A percentile compares a stretch with the other conserved stretches of the same genome.
Evolutionary conservation across 1,140 invertebrate species (phyloP).

Genomic region (Panagrolaimus sp.): DNA sequence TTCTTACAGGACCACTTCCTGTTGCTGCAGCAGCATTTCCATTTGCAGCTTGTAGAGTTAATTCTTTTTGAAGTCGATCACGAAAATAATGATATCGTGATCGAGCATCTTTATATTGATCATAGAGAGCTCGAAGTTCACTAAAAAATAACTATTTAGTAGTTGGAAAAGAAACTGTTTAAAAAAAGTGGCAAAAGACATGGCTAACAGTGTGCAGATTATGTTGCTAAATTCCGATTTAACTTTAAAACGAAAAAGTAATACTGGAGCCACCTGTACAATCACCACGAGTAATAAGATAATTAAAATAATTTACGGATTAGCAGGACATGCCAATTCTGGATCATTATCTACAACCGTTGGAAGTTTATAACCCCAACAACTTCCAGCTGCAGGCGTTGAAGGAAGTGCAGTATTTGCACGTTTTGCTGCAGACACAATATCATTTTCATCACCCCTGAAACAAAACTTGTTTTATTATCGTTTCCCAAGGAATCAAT

Average conservation of each 20-base stretch:
- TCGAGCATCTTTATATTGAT: slow-evolving; percentile 49
- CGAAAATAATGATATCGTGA: slow-evolving; percentile 49
- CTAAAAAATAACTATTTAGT: too few relatives aligned
- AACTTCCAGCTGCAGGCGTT: background rate
- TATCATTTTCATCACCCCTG: slow-evolving; percentile 1
- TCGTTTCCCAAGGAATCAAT: background rate
- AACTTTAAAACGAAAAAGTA: too few relatives aligned
- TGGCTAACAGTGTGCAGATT: too few relatives aligned
- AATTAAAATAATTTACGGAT: slow-evolving; percentile 35
- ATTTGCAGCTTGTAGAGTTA: slow-evolving; percentile 23
- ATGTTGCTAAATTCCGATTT: too few relatives aligned
- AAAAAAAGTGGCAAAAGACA: background rate
- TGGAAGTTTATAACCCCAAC: slow-evolving; percentile 2
- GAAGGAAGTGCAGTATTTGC: background rate
- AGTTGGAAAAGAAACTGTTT: background rate
- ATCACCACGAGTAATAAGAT: background rate
- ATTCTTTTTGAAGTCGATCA: slow-evolving; percentile 50
- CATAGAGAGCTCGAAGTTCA: slow-evolving; percentile 45
- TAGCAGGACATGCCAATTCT: slow-evolving; percentile 49
- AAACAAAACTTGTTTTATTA: background rate
- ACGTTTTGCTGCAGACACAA: background rate
- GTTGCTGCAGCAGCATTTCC: background rate
- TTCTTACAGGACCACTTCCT: too few relatives aligned
- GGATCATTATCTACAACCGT: slow-evolving; percentile 32
- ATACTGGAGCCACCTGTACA: too few relatives aligned